phyloP scores from a whole-genome alignment of 1,140 invertebrate genomes.

The Battus philenor region DNA sequence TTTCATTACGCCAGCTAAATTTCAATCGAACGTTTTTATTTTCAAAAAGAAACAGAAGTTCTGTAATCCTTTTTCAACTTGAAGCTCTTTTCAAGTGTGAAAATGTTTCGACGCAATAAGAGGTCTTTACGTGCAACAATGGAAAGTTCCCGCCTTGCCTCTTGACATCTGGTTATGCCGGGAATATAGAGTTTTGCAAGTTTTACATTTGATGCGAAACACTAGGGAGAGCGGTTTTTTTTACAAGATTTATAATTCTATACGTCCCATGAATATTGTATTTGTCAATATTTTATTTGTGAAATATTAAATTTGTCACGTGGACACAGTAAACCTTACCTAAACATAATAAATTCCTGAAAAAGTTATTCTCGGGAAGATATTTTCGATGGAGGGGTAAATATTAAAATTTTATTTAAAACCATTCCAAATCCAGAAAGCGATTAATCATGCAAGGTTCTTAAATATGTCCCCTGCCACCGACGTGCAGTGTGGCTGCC shows the following conservation, averaged over 20 bases:
- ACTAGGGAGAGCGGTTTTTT: slow-evolving; percentile 1
- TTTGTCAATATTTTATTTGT: no score
- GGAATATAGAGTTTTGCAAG: slow-evolving; percentile 10
- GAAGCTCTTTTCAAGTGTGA: slow-evolving; percentile 30
- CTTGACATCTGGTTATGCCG: slow-evolving; percentile 46
- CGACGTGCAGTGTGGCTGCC: slow-evolving; percentile 4
- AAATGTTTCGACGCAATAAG: slow-evolving; percentile 37
- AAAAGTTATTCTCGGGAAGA: no score
- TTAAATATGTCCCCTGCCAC: slow-evolving; percentile 5
- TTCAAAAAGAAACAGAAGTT: slow-evolving; percentile 25
- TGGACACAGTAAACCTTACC: no score
- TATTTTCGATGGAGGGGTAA: no score
- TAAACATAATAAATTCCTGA: no score
- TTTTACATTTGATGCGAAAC: slow-evolving; percentile 11
- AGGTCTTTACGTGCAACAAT: slow-evolving; percentile 37
- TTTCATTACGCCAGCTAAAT: slow-evolving; percentile 58
- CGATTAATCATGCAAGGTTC: slow-evolving; percentile 10
- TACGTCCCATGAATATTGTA: no score
- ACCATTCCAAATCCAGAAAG: slow-evolving; percentile 6
- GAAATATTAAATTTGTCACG: no score
- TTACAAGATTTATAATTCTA: no score
- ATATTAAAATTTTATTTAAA: slow-evolving; percentile 13
- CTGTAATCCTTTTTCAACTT: slow-evolving; percentile 28
- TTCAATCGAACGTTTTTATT: slow-evolving; percentile 35
- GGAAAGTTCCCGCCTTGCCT: slow-evolving; percentile 45